A percentile compares a stretch with the other conserved stretches of the same genome.
These are phyloP conservation scores for Psilanteris sp. DNA, from an alignment of 1,140 invertebrate species.

Conservation along the genomic window DNA sequence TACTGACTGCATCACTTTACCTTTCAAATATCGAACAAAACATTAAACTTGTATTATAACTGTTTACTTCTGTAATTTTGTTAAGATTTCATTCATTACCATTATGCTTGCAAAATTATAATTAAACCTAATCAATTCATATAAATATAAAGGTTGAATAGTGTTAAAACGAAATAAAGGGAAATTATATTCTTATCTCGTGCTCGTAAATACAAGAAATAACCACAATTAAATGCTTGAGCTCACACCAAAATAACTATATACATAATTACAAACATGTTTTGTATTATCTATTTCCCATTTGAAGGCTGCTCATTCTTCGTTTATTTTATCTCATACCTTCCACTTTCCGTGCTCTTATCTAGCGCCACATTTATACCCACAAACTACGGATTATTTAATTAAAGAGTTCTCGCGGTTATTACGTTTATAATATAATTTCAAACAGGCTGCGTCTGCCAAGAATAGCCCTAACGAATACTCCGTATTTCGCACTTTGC, in stretches of 20 bases:
- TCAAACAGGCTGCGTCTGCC: conserved; percentile 38
- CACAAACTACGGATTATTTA: conserved; percentile 55
- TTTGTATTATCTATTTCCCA: conserved; percentile 42
- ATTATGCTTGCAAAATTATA: no score
- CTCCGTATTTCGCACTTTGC: conserved; percentile 47
- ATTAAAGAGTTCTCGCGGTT: conserved; percentile 59
- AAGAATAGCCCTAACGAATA: conserved; percentile 62
- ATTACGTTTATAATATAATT: conserved; percentile 63
- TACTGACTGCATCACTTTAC: no score
- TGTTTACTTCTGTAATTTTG: no score
- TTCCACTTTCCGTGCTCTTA: conserved; percentile 24
- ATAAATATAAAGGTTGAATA: no score
- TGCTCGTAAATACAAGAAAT: conserved; percentile 1
- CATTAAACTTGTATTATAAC: no score
- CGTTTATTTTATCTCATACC: conserved; percentile 33
- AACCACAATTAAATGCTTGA: conserved; percentile 11
- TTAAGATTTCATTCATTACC: no score
- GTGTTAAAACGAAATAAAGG: no score
- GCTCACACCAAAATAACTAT: conserved; percentile 32
- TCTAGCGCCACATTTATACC: conserved; percentile 49
- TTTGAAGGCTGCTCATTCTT: conserved; percentile 43
- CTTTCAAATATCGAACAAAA: no score
- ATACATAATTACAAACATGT: conserved; percentile 16
- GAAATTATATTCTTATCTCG: conserved; percentile 5
- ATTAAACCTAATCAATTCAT: no score